A percentile compares a stretch with the other conserved stretches of the same genome.
Conservation (phyloP, 1,140 invertebrate species). For the Brachionus plicatilis region DNA sequence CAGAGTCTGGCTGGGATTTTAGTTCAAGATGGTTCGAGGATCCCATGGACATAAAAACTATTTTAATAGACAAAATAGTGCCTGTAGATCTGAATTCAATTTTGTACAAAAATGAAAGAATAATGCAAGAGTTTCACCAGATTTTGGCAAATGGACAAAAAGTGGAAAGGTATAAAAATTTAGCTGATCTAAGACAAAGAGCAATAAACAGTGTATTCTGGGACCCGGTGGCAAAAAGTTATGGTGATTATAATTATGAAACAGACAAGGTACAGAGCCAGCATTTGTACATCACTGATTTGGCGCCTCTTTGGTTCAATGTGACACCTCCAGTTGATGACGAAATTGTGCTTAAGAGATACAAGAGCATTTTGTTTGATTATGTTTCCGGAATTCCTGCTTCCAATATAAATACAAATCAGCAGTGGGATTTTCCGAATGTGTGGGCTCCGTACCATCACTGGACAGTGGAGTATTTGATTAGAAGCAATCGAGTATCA, state of each 20-base stretch:
- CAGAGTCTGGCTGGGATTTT: slow-evolving; percentile 92
- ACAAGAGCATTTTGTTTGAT: slow-evolving; percentile 13
- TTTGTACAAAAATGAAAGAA: slow-evolving; percentile 70
- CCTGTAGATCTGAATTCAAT: slow-evolving; percentile 80
- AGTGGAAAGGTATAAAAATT: slow-evolving; percentile 62
- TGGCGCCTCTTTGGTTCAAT: slow-evolving; percentile 70
- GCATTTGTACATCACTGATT: slow-evolving; percentile 73
- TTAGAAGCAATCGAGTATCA: background rate
- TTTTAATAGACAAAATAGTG: slow-evolving; percentile 64
- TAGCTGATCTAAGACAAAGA: slow-evolving; percentile 63
- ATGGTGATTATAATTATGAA: slow-evolving; percentile 77
- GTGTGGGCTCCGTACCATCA: slow-evolving; percentile 82
- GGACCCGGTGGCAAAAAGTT: slow-evolving; percentile 75
- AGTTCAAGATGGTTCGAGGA: slow-evolving; percentile 75
- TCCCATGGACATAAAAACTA: slow-evolving; percentile 49
- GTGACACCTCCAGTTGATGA: slow-evolving; percentile 55
- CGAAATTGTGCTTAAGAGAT: background rate
- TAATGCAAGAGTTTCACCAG: slow-evolving; percentile 68
- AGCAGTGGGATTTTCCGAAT: slow-evolving; percentile 92
- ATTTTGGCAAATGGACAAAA: slow-evolving; percentile 61
- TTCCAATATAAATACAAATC: slow-evolving; percentile 70
- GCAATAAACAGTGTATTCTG: slow-evolving; percentile 71
- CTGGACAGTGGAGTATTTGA: slow-evolving; percentile 63
- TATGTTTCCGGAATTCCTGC: slow-evolving; percentile 65
- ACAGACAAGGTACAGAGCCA: slow-evolving; percentile 63